A percentile compares a stretch with the other conserved stretches of the same genome.
Evolutionary conservation across 2,888 invertebrate genomes (phyloP).

Genomic region (Napeogenes inachia): DNA sequence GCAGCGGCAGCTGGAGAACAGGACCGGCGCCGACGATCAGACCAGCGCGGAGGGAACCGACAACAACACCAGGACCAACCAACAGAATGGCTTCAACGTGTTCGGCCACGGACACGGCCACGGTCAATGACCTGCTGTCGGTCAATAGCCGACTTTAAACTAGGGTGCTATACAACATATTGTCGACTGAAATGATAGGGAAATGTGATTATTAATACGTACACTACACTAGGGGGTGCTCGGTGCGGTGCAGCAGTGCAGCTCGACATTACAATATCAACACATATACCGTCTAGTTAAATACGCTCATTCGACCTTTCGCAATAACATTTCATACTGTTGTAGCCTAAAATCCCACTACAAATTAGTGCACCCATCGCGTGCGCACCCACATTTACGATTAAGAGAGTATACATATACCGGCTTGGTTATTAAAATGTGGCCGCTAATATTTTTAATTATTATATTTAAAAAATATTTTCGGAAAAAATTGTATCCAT

Average conservation of each 20-base stretch:
- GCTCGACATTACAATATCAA: too few relatives aligned
- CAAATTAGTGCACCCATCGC: too few relatives aligned
- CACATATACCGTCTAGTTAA: neutral
- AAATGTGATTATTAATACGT: neutral
- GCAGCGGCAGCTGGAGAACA: slow-evolving; percentile 88
- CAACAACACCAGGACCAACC: slow-evolving; percentile 30
- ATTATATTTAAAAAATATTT: too few relatives aligned
- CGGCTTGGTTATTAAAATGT: too few relatives aligned
- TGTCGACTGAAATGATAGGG: slow-evolving; percentile 4
- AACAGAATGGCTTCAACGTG: slow-evolving; percentile 34
- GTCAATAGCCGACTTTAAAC: slow-evolving; percentile 2
- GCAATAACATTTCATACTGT: neutral
- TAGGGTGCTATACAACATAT: slow-evolving; percentile 16
- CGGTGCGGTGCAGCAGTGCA: too few relatives aligned
- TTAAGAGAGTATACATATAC: too few relatives aligned
- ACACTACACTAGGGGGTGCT: too few relatives aligned
- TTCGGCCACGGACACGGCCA: slow-evolving; percentile 46
- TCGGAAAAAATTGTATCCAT: too few relatives aligned
- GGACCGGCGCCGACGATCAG: slow-evolving; percentile 49
- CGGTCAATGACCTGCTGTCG: slow-evolving; percentile 17
- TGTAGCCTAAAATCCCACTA: neutral
- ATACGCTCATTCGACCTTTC: neutral
- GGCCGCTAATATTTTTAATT: too few relatives aligned
- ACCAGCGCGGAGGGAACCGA: slow-evolving; percentile 37
- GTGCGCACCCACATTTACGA: too few relatives aligned